phyloP scores from a whole-genome alignment of 2,113 vertebrate genomes.

The Verasper variegatus region DNA sequence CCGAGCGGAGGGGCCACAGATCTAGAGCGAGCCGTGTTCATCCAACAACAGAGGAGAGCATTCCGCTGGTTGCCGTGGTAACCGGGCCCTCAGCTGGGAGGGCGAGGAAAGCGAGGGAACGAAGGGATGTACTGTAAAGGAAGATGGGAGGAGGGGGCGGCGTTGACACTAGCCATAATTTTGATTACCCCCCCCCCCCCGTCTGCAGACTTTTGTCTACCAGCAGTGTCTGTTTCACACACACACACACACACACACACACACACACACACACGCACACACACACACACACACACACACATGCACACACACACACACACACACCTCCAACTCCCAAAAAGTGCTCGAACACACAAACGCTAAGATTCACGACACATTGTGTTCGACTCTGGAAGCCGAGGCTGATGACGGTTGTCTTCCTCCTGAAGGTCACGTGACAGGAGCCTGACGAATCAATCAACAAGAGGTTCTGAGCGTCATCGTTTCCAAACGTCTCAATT shows the following conservation, averaged over 20 bases:
- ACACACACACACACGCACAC: too few species aligned
- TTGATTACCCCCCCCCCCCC: not conserved
- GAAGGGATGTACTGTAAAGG: slow-evolving; percentile 45
- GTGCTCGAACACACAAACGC: too few species aligned
- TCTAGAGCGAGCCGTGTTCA: slow-evolving; percentile 25
- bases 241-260: not conserved
- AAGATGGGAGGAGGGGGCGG: not conserved
- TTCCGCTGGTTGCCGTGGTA: slow-evolving; percentile 66
- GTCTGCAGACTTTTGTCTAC: not conserved
- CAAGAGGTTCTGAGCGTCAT: too few species aligned
- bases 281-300: not conserved
- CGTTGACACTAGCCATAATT: slow-evolving; percentile 35
- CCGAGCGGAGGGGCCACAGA: slow-evolving; percentile 30
- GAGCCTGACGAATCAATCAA: too few species aligned
- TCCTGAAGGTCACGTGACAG: too few species aligned
- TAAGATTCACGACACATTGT: too few species aligned
- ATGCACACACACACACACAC: too few species aligned
- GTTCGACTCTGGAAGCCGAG: too few species aligned
- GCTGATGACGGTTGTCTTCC: too few species aligned
- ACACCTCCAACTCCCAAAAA: too few species aligned
- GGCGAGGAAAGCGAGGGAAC: not conserved
- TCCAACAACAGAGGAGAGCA: slow-evolving; percentile 56
- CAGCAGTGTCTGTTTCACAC: not conserved
- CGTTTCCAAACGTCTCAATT: too few species aligned
- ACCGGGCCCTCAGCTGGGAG: slow-evolving; percentile 52